These are phyloP conservation scores for Enteromius fasciolatus DNA, from an alignment of 2,797 vertebrate species.

Conservation along the genomic window DNA sequence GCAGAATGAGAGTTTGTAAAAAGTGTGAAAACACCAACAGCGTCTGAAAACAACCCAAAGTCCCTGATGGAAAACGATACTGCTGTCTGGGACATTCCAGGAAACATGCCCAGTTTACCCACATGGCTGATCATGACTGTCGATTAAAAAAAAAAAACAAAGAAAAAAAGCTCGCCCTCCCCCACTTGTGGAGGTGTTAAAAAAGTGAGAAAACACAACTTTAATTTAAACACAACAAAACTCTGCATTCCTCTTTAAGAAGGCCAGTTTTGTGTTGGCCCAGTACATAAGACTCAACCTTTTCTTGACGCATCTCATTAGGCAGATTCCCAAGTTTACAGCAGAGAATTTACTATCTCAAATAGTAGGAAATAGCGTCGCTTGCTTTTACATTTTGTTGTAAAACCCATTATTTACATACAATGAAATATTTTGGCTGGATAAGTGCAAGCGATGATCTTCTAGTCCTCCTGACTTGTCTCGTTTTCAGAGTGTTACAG, in stretches of 20 bases:
- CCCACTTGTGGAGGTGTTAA: conserved; percentile 53
- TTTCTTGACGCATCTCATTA: conserved; percentile 1
- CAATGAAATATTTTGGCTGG: not conserved
- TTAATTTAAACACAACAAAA: conserved; percentile 6
- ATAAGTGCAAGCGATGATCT: conserved; percentile 8
- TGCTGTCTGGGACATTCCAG: conserved; percentile 65
- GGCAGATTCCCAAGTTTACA: conserved; percentile 8
- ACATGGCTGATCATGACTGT: conserved; percentile 53
- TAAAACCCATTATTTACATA: conserved; percentile 12
- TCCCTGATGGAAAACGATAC: conserved; percentile 61
- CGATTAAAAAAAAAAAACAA: conserved; percentile 43
- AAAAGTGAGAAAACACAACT: conserved; percentile 20
- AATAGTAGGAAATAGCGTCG: conserved; percentile 1
- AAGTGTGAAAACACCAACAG: conserved; percentile 63
- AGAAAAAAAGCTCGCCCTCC: conserved; percentile 53
- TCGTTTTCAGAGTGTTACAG: conserved; percentile 18
- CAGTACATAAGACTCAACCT: not conserved
- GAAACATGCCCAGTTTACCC: conserved; percentile 57
- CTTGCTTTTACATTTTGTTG: conserved; percentile 9
- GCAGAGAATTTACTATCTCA: not conserved
- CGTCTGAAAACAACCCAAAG: conserved; percentile 42
- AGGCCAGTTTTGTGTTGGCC: conserved; percentile 7
- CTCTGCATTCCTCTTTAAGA: not conserved
- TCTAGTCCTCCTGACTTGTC: not conserved
- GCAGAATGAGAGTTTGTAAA: conserved; percentile 47